Evolutionary conservation across 2,113 vertebrate species (phyloP).

Genomic region (Odontophorus gujanensis): DNA sequence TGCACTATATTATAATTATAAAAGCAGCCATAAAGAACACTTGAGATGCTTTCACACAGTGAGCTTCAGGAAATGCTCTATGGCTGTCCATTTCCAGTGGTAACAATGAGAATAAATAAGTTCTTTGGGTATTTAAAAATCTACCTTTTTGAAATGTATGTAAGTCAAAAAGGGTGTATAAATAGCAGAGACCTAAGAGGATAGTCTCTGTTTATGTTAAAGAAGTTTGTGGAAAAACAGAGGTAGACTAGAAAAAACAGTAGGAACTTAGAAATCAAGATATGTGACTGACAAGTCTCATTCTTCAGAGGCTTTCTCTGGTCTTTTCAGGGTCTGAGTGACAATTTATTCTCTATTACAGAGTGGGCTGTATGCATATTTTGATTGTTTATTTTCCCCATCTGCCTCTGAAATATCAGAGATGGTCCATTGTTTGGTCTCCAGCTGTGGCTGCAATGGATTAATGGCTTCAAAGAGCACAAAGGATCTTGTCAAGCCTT

Average conservation of each 20-base stretch:
- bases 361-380: background rate
- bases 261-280: background rate
- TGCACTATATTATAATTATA: background rate
- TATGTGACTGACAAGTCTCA: background rate
- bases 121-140: background rate
- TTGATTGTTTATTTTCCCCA: constrained; percentile 17
- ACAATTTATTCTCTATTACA: background rate
- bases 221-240: background rate
- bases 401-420: background rate
- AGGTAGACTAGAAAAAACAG: background rate
- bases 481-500: constrained; percentile 5
- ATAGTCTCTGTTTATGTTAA: background rate
- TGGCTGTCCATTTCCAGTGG: background rate
- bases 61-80: background rate
- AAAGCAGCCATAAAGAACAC: background rate
- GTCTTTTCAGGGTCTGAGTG: background rate
- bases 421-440: constrained; percentile 28
- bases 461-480: background rate
- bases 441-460: constrained; percentile 3
- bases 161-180: background rate
- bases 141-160: background rate
- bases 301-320: background rate
- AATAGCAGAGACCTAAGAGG: background rate
- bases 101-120: background rate
- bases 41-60: background rate